Base-by-base conservation (phyloP, 2,797 vertebrate species). In the Enteromius anoplus region DNA sequence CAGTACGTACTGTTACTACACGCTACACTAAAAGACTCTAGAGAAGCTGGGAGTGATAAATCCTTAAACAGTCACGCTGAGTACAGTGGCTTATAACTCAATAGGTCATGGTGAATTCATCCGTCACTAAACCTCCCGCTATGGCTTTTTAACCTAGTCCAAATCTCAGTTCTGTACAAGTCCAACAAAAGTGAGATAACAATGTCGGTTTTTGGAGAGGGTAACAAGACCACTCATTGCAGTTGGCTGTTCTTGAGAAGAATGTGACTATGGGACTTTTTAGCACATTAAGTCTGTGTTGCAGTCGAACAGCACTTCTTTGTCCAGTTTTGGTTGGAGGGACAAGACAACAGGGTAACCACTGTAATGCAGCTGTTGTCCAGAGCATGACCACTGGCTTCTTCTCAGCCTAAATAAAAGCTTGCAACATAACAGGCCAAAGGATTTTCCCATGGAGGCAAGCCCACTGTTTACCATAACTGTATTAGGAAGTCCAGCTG, bases 391-490 rank as follows among this genome's bases (percentile, higher is more conserved):
- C 81, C 82, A 88, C 84, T 68, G 79, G 75, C 84, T 80, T 84
- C 77, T 86, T 80, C 69, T 88, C 79, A 75, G 80, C 82, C 80
- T 87, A 87, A 87, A 88, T 88, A 87, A 88, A 87, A 76, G 58
- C 77, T 84, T 78, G 71, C 66, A 75, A 82, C 82, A 84, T 29
- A 86, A 83, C 71, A 88, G 76, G 69, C 62, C 73, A 76, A 75
- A 66, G 64, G 80, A 78, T 87, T 87, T 88, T 87, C 87, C 80
- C 84, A 85, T 85, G 86, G 65, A 87, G 70, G 76, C 82, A 83
- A 83, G 82, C 80, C 83, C 76, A 78, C 82, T 86, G 82, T 88
- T 88, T 88, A 87, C 84, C 87, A 87, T 84, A 84, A 85, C 80
- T 73, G 77, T 87, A 77, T 86, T 88, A 86, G 86, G 84, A 87